Base-by-base conservation (phyloP, 2,113 vertebrate species). In the Nyctibius bracteatus region DNA sequence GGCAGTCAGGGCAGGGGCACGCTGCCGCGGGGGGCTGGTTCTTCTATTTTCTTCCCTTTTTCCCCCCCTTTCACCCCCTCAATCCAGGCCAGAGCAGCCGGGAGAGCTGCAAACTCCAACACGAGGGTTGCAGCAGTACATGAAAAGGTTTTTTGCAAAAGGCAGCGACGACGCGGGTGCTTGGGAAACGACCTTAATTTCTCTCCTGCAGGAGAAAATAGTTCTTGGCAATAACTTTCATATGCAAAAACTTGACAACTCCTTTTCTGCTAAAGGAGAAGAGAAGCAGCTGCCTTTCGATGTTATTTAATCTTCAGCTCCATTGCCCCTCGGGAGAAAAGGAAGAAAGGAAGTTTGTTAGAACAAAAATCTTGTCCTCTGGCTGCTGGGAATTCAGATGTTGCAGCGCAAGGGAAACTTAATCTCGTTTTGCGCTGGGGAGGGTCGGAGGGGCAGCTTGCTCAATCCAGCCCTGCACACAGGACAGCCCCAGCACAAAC, bases 201-300 rank as follows among this genome's bases (percentile, higher is more conserved):
- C 68, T 94, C 87, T 95, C 77, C 65, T 39, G 78, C 63, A 51
- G 46, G 71, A 92, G 86, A 49, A 33, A 86, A 52, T 18, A 70
- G 44, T 70, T 96, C 65, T 91, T 86, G 89, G 89, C 91, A 77
- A 37, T 39, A 81, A 79, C 61, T 93, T 93, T 75, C 65, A n/a
- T 43, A 33, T 3, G 70, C 90, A 71, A 95, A 86, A 70, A 81
- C 35, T 31, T 21, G 43, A 71, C 70, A 75, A 90, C 62, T 54
- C 24, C 9, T 11, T 83, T 86, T 90, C 78, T 91, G 96, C 89
- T 93, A 73, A 70, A 67, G 89, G 90, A 97, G 94, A 92, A 86
- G 94, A 92, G 96, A 80, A 95, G 96, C 94, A 97, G 85, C 95
- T 91, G 96, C 86, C 55, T 97, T 92, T 92, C 90, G 46, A 33